Conservation (phyloP, 2,888 invertebrate species). For the Epicampocera succincta region DNA sequence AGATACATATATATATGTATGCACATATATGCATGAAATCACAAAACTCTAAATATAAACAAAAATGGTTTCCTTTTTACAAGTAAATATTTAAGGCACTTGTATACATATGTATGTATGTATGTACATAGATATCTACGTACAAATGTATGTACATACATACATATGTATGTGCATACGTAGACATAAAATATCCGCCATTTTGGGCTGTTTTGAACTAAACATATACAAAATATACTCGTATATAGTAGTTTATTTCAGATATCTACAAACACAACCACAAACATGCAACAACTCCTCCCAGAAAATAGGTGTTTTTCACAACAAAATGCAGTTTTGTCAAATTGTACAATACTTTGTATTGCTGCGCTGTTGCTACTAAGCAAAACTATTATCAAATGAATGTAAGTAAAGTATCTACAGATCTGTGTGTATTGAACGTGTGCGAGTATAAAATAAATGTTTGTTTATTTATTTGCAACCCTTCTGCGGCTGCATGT, state of each 20-base stretch:
- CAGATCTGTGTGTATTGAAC: neutral
- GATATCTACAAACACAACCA: too few relatives aligned
- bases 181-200: neutral
- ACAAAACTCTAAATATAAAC: too few relatives aligned
- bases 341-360: slow-evolving; percentile 4
- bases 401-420: neutral
- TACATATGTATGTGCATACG: neutral
- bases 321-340: slow-evolving; percentile 43
- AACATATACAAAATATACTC: slow-evolving; percentile 31
- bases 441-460: slow-evolving; percentile 22
- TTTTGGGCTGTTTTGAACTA: slow-evolving; percentile 41
- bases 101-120: neutral
- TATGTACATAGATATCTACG: neutral
- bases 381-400: neutral
- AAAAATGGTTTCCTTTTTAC: too few relatives aligned
- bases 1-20: neutral
- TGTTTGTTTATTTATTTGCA: slow-evolving; percentile 56
- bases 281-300: slow-evolving; percentile 59
- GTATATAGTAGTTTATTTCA: neutral
- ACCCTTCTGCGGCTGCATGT: slow-evolving; percentile 14
- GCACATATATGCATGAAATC: too few relatives aligned
- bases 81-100: too few relatives aligned
- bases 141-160: slow-evolving; percentile 23
- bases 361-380: slow-evolving; percentile 41
- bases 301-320: slow-evolving; percentile 60